phyloP scores from a whole-genome alignment of 2,888 invertebrate species.

The Heteromyza rotundicornis region DNA sequence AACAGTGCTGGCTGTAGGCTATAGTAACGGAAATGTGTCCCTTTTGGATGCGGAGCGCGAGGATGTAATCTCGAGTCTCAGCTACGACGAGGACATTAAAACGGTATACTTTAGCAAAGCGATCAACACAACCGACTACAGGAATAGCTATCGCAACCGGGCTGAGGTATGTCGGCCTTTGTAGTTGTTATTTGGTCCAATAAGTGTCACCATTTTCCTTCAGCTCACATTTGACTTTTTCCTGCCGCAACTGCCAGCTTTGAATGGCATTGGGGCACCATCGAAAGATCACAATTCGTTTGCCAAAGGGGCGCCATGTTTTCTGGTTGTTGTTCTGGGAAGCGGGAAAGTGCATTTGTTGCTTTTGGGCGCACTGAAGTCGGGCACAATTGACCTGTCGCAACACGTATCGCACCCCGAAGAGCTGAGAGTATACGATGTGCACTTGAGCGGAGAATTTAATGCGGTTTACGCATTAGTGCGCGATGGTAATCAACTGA shows the following conservation, averaged over 20 bases:
- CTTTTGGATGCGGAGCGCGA: constrained; percentile 88
- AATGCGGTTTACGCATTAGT: constrained; percentile 72
- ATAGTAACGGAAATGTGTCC: constrained; percentile 73
- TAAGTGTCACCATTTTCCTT: constrained; percentile 13
- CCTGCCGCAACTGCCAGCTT: constrained; percentile 67
- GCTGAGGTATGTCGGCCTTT: too few relatives aligned
- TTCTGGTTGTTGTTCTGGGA: constrained; percentile 80
- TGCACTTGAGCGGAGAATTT: constrained; percentile 74
- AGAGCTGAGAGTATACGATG: constrained; percentile 69
- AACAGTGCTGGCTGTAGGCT: constrained; percentile 76
- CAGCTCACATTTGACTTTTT: constrained; percentile 67
- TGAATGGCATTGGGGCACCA: constrained; percentile 66
- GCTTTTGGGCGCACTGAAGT: constrained; percentile 84
- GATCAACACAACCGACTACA: constrained; percentile 46
- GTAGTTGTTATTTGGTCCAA: not conserved
- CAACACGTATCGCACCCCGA: constrained; percentile 67
- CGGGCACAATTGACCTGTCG: constrained; percentile 71
- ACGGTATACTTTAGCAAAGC: constrained; percentile 75
- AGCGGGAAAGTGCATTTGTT: constrained; percentile 76
- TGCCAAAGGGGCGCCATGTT: constrained; percentile 72
- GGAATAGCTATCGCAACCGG: constrained; percentile 41
- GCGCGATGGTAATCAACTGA: constrained; percentile 70
- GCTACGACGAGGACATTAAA: constrained; percentile 70
- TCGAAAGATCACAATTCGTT: constrained; percentile 66
- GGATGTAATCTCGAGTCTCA: constrained; percentile 73